A percentile compares a stretch with the other conserved stretches of the same genome.
phyloP scores from a whole-genome alignment of 2,797 vertebrate genomes.

The Alosa sapidissima region DNA sequence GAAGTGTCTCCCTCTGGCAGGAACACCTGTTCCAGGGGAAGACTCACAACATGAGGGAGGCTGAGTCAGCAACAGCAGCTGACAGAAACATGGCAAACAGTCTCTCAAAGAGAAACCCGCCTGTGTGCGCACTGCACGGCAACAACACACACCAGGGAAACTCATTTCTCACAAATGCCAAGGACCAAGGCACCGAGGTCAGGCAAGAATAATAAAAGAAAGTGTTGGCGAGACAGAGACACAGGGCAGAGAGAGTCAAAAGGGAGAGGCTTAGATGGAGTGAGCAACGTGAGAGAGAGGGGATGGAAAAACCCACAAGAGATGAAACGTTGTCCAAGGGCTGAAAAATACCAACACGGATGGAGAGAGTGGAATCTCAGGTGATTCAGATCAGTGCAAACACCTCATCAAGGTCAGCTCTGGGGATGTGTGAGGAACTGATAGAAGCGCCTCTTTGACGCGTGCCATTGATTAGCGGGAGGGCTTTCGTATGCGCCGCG shows the following conservation, averaged over 20 bases:
- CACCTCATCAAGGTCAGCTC: slow-evolving; percentile 46
- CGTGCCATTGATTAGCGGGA: slow-evolving; percentile 62
- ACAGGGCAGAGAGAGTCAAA: neutral
- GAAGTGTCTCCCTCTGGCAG: slow-evolving; percentile 35
- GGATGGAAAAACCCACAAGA: neutral
- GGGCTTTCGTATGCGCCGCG: slow-evolving; percentile 56
- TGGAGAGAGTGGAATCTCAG: neutral
- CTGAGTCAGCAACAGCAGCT: slow-evolving; percentile 59
- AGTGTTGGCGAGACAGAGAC: slow-evolving; percentile 26
- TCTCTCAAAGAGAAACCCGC: slow-evolving; percentile 42
- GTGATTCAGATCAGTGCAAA: neutral
- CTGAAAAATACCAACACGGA: neutral
- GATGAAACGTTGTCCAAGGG: neutral
- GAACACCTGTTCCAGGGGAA: slow-evolving; percentile 50
- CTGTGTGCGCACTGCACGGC: slow-evolving; percentile 36
- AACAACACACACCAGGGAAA: slow-evolving; percentile 36
- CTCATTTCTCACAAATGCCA: slow-evolving; percentile 47
- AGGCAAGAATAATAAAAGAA: slow-evolving; percentile 29
- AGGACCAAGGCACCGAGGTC: neutral
- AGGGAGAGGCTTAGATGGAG: neutral
- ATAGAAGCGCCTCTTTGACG: slow-evolving; percentile 44
- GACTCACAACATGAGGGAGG: slow-evolving; percentile 43
- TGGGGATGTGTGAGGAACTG: neutral
- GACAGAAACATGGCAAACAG: slow-evolving; percentile 49
- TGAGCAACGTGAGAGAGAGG: neutral